These are phyloP conservation scores for Drosophila oshimai DNA, from an alignment of 1,140 invertebrate genomes.

Conservation along the genomic window DNA sequence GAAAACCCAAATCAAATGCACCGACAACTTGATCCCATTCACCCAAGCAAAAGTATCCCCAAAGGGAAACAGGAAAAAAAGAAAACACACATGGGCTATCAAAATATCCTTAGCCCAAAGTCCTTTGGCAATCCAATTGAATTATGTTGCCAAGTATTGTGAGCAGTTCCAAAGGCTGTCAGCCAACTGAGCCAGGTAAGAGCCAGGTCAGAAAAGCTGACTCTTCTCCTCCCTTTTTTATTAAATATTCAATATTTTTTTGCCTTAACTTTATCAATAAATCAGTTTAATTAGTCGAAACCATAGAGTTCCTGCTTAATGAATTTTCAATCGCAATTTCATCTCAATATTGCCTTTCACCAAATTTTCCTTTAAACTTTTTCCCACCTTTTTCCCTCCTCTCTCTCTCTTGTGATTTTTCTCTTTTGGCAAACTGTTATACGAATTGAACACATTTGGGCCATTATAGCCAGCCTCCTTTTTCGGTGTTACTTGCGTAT, in stretches of 20 bases:
- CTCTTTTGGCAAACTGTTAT: slow-evolving; percentile 49
- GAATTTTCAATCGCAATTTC: slow-evolving; percentile 40
- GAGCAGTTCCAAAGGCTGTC: slow-evolving; percentile 50
- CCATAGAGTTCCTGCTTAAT: slow-evolving; percentile 27
- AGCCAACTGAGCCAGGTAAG: slow-evolving; percentile 54
- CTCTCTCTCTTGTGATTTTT: slow-evolving; percentile 11
- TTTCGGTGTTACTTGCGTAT: slow-evolving; percentile 37
- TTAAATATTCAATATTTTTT: slow-evolving; percentile 44
- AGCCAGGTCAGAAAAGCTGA: not conserved
- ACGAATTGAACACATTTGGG: slow-evolving; percentile 16
- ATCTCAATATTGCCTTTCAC: not conserved
- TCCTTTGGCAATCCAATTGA: slow-evolving; percentile 69
- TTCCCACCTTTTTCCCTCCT: not conserved
- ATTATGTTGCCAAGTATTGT: slow-evolving; percentile 68
- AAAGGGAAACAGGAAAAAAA: slow-evolving; percentile 2
- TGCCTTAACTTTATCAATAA: slow-evolving; percentile 57
- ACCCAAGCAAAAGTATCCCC: slow-evolving; percentile 23
- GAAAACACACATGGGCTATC: slow-evolving; percentile 41
- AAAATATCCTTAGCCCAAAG: slow-evolving; percentile 43
- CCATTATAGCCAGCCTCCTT: slow-evolving; percentile 13
- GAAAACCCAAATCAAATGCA: slow-evolving; percentile 49
- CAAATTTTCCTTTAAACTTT: not conserved
- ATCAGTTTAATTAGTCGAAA: slow-evolving; percentile 53
- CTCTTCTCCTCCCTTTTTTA: not conserved
- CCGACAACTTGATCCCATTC: slow-evolving; percentile 62